Base-by-base conservation (phyloP, 1,140 invertebrate species). In the Akabosia matsudoensis region DNA sequence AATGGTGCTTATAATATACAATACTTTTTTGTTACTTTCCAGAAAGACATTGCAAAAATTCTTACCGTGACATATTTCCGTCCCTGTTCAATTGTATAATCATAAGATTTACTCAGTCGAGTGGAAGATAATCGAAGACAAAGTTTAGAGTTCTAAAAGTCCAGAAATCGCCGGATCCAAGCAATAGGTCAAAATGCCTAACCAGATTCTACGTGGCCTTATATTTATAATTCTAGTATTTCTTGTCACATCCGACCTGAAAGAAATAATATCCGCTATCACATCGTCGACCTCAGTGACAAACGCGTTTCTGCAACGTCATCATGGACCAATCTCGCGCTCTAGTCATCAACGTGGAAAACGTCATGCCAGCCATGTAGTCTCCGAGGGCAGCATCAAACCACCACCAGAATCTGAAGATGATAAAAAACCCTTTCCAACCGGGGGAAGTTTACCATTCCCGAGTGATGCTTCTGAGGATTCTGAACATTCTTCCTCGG, bases 161-260 rank as follows among this genome's bases (percentile, higher is more conserved):
- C n/a, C n/a, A n/a, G n/a, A n/a, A n/a, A n/a, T n/a, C n/a, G n/a
- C n/a, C n/a, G n/a, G n/a, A n/a, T 73, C 52, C 72, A 45, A 7
- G 7, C 31, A 18, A 30, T 72, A 16, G 4, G 24, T 16, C n/a
- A 77, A 73, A 74, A 77, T 77, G 76, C 72, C 73, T 16, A 74
- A 77, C 30, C 76, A 79, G 75, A 18, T 79, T n/a, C 52, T 79
- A 4, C 51, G 78, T 54, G 74, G 67, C n/a, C 52, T 76, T 31
- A 52, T 74, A 54, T 33, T 74, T 31, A 74, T 77, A 16, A 33
- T 76, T 13, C 52, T 80, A n/a, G 75, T 80, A 22, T 76, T 80
- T n/a, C 61, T 80, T 1, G 51, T 80, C n/a, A 77, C 79, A 4
- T 73, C 67, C 7, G 79, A 80, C 33, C 18, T 80, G 10, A 80